A percentile compares a stretch with the other conserved stretches of the same genome.
Evolutionary conservation across 2,797 vertebrate genomes (phyloP).

Genomic region (Gouania willdenowi): DNA sequence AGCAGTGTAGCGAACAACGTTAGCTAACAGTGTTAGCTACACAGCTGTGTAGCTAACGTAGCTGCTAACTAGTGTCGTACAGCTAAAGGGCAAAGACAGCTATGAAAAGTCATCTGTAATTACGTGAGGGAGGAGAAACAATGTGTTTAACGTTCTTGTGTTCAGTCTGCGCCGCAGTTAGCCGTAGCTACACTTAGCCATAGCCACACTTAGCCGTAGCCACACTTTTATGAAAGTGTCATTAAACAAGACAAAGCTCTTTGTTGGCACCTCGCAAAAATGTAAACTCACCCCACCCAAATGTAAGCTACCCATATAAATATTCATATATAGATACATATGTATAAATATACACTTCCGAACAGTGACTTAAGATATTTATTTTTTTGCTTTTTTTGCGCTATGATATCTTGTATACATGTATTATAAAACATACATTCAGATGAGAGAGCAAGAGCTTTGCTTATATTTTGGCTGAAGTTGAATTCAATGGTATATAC

Average conservation of each 20-base stretch:
- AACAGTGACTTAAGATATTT: slow-evolving; percentile 90
- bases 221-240: too few species aligned
- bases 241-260: slow-evolving; percentile 24
- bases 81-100: too few species aligned
- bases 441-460: slow-evolving; percentile 55
- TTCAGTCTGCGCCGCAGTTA: background rate
- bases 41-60: too few species aligned
- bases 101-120: too few species aligned
- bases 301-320: slow-evolving; percentile 85
- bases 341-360: slow-evolving; percentile 56
- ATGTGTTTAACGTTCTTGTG: background rate
- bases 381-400: slow-evolving; percentile 82
- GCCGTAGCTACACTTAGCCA: too few species aligned
- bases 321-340: slow-evolving; percentile 71
- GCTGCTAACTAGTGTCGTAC: too few species aligned
- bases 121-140: too few species aligned
- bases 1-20: slow-evolving; percentile 10
- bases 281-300: slow-evolving; percentile 74
- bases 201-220: too few species aligned
- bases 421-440: slow-evolving; percentile 76
- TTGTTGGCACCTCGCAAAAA: slow-evolving; percentile 41
- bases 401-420: slow-evolving; percentile 73
- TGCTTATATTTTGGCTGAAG: slow-evolving; percentile 69
- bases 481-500: slow-evolving; percentile 67
- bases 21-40: background rate